Percentiles rank a stretch among this genome's conserved stretches.
phyloP scores from a whole-genome alignment of 92 coral and sea anemone species.

The Virgularia gustaviana region DNA sequence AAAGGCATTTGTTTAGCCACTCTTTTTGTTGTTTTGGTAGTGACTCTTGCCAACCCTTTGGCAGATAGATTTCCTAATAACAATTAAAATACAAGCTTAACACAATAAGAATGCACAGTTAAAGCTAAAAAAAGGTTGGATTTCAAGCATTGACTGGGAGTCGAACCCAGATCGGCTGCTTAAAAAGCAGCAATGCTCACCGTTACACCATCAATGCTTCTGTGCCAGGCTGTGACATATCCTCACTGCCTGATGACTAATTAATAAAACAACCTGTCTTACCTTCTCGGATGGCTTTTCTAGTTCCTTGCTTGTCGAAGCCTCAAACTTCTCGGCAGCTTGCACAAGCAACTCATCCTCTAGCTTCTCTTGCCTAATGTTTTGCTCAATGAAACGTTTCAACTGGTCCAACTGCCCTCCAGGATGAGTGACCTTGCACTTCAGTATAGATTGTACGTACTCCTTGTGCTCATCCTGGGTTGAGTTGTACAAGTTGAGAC shows the following conservation, averaged over 20 bases:
- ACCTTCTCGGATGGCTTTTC: neutral
- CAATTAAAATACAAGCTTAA: neutral
- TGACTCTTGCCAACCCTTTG: slow-evolving; percentile 11
- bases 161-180: too few relatives aligned
- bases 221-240: too few relatives aligned
- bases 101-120: neutral
- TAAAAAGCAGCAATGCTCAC: too few relatives aligned
- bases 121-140: too few relatives aligned
- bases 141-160: too few relatives aligned
- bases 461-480: neutral
- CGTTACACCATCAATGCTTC: too few relatives aligned
- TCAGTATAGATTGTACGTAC: neutral
- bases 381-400: neutral
- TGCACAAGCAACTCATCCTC: neutral
- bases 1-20: neutral
- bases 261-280: too few relatives aligned
- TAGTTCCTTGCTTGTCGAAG: neutral
- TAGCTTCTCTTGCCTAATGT: neutral
- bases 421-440: slow-evolving; percentile 1
- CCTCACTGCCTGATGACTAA: too few relatives aligned
- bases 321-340: neutral
- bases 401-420: slow-evolving; percentile 20
- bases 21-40: slow-evolving; percentile 3
- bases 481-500: neutral
- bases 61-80: slow-evolving; percentile 10